Conservation (phyloP, 1,140 invertebrate species). For the Pseudachorutes palmiensis region DNA sequence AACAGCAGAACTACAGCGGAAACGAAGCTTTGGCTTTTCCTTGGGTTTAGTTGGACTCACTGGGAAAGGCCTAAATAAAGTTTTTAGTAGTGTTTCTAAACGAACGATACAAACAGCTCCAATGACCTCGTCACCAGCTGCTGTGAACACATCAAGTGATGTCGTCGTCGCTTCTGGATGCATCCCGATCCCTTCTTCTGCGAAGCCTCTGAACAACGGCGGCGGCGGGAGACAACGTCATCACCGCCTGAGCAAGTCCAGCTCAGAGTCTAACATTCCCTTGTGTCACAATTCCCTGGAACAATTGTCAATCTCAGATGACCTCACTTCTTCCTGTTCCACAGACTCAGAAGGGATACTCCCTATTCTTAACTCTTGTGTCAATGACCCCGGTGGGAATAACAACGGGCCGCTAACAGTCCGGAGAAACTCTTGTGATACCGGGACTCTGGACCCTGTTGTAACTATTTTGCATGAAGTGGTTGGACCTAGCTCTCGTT, state of each 20-base stretch:
- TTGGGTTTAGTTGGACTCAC: slow-evolving; percentile 20
- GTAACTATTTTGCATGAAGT: too few species aligned
- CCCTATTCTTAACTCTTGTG: slow-evolving; percentile 5
- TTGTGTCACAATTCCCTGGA: slow-evolving; percentile 36
- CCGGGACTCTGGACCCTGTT: not conserved
- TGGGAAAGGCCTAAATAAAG: not conserved
- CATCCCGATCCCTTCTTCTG: too few species aligned
- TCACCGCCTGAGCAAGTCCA: slow-evolving; percentile 29
- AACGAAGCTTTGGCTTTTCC: slow-evolving; percentile 18
- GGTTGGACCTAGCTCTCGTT: too few species aligned
- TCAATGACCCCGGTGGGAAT: not conserved
- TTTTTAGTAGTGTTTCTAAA: not conserved
- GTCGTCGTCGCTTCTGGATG: too few species aligned
- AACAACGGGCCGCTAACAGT: not conserved
- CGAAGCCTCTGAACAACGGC: not conserved
- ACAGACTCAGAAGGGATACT: slow-evolving; percentile 33
- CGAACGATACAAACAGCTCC: too few species aligned
- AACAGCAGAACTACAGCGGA: not conserved
- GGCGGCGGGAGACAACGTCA: not conserved
- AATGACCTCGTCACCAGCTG: too few species aligned
- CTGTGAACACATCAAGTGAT: too few species aligned
- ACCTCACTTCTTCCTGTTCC: slow-evolving; percentile 26
- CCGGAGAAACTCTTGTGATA: slow-evolving; percentile 1
- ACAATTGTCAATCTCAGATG: slow-evolving; percentile 21
- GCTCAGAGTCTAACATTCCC: slow-evolving; percentile 36